Evolutionary conservation across 2,888 invertebrate species (phyloP).

Genomic region (Cheilosia grossa): DNA sequence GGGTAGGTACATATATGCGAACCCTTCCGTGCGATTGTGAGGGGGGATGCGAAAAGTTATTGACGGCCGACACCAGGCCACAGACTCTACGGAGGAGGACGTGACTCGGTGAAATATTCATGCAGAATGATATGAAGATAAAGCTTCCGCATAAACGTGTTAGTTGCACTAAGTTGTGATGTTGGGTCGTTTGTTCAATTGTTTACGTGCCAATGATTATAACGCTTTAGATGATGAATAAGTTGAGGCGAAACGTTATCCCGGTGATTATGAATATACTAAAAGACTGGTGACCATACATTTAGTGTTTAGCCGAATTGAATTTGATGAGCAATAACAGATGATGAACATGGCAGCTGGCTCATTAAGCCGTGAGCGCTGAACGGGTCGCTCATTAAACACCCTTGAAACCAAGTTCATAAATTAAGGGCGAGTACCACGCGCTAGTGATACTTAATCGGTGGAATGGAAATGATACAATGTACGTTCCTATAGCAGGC

Average conservation of each 20-base stretch:
- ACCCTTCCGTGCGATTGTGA: neutral
- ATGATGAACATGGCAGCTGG: slow-evolving; percentile 49
- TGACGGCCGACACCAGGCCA: slow-evolving; percentile 15
- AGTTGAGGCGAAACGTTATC: slow-evolving; percentile 4
- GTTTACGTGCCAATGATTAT: slow-evolving; percentile 64
- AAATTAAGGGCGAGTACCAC: neutral
- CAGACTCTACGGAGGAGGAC: slow-evolving; percentile 11
- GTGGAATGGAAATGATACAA: too few relatives aligned
- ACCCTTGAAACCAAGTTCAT: slow-evolving; percentile 16
- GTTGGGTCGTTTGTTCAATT: slow-evolving; percentile 28
- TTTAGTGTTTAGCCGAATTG: slow-evolving; percentile 46
- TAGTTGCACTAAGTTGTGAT: slow-evolving; percentile 56
- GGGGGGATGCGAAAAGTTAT: neutral
- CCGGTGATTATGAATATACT: slow-evolving; percentile 30
- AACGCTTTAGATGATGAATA: slow-evolving; percentile 52
- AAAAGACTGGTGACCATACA: neutral
- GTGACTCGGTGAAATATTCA: slow-evolving; percentile 48
- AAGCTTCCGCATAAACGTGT: slow-evolving; percentile 39
- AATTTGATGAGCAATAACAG: slow-evolving; percentile 55
- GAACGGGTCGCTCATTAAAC: neutral
- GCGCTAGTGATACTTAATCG: too few relatives aligned
- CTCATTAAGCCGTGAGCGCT: slow-evolving; percentile 22
- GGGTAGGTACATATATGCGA: neutral
- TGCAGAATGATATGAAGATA: slow-evolving; percentile 42
- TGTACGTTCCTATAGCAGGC: too few relatives aligned